Percentiles rank a stretch among this genome's conserved stretches.
Evolutionary conservation across 2,113 vertebrate species (phyloP).

Genomic region (Ochotona curzoniae): DNA sequence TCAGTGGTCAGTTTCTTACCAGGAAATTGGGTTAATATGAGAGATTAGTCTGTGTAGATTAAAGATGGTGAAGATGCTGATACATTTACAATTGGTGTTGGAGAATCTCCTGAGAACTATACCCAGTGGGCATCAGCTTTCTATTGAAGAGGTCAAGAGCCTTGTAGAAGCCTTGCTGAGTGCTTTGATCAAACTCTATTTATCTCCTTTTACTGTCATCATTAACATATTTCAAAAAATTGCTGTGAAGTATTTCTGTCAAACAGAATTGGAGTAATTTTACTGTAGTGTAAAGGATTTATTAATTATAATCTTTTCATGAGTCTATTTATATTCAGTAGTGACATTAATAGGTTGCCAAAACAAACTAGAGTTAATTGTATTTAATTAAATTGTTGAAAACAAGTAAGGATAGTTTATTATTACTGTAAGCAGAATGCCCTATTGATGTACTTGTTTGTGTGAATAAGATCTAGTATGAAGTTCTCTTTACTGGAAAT

Average conservation of each 20-base stretch:
- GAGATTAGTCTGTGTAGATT: constrained; percentile 24
- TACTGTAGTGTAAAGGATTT: constrained; percentile 82
- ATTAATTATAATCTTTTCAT: constrained; percentile 86
- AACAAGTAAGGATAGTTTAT: constrained; percentile 82
- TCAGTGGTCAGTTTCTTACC: not conserved
- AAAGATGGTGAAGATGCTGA: constrained; percentile 42
- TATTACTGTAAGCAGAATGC: constrained; percentile 79
- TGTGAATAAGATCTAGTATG: constrained; percentile 58
- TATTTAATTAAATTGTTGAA: constrained; percentile 86
- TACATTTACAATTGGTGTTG: constrained; percentile 62
- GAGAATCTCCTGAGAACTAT: constrained; percentile 17
- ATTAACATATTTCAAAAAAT: constrained; percentile 78
- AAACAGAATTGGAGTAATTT: constrained; percentile 77
- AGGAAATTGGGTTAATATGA: not conserved
- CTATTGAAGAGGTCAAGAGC: constrained; percentile 48
- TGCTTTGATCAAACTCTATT: constrained; percentile 75
- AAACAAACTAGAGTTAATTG: constrained; percentile 86
- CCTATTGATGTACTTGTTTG: constrained; percentile 80
- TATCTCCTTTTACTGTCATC: constrained; percentile 68
- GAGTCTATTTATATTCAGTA: constrained; percentile 85
- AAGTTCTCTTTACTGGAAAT: constrained; percentile 50
- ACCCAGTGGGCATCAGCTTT: constrained; percentile 30
- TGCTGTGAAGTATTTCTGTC: constrained; percentile 79
- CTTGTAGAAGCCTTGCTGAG: constrained; percentile 39
- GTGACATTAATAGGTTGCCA: constrained; percentile 85